Evolutionary conservation across 2,888 invertebrate species (phyloP), one percentile per base, ranked within the genome.

Genomic region (Calameuta filiformis): DNA sequence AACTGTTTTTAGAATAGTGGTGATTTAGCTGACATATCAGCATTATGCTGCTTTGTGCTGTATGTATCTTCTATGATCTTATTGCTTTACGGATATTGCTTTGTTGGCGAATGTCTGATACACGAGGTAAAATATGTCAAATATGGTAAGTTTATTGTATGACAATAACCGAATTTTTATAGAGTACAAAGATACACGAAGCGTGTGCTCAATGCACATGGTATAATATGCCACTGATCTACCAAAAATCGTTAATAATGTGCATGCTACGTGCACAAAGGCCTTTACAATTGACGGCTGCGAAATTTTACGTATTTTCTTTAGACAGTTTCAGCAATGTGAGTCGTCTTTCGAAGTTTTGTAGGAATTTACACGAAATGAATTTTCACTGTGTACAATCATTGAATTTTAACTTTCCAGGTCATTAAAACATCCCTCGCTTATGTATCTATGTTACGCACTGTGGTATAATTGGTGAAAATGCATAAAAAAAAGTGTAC

Each of bases 131-230:
- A 71, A 31, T 3, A 6, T 15, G 15, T 71, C 2, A 33, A 71
- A 71, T 3, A 0, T 88, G 11, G 31, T 71, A 33, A 12, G 4
- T 6, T 71, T 86, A 77, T 77, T 11, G 12, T 68, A 75, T 73
- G 30, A 78, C 30, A 23, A 56, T 73, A 34, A 30, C 33, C 15
- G 11, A 34, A 30, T 35, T 37, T 30, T 30, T 86, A 33, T 71
- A 85, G 85, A 93, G 94, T 81, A 91, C 92, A 83, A 88, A 92
- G 1, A 89, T 94, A 3, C 90, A 92, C 0, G 91, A 93, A 56
- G 92, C 92, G 73, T 86, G 94, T 82, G 94, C 94, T 84, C 91
- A 92, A 76, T 93, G 93, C 81, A 92, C 92, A 3, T 94, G 94
- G 94, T 91, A 93, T 75, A 92, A 93, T 11, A 93, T 94, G 85